Evolutionary conservation across 64 coral and sea anemone genomes (phyloP).

Genomic region (Stylophora pistillata): DNA sequence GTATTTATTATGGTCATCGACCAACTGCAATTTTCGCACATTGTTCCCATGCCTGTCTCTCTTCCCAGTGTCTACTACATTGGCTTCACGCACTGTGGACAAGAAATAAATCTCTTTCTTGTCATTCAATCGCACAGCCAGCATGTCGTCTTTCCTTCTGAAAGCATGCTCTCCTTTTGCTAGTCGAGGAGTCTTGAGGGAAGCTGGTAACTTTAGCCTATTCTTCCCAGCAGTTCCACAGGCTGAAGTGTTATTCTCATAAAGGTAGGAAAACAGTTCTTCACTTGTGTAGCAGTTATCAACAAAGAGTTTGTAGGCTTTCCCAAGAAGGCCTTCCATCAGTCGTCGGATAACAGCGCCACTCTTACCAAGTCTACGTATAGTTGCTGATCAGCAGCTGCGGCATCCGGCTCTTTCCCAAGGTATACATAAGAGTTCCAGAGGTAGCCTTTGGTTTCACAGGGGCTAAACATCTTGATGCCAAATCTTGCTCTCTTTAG

Average conservation of each 20-base stretch:
- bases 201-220: not conserved
- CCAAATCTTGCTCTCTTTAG: slow-evolving; percentile 39
- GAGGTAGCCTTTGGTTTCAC: slow-evolving; percentile 1
- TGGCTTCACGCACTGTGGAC: slow-evolving; percentile 28
- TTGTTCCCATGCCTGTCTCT: slow-evolving; percentile 33
- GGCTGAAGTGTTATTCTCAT: slow-evolving; percentile 18
- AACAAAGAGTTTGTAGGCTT: slow-evolving; percentile 12
- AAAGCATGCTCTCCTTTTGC: slow-evolving; percentile 33
- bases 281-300: slow-evolving; percentile 52
- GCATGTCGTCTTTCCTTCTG: not conserved
- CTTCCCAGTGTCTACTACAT: slow-evolving; percentile 9
- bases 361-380: not conserved
- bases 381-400: not conserved
- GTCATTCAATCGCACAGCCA: slow-evolving; percentile 29
- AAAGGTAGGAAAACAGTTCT: slow-evolving; percentile 13
- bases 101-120: slow-evolving; percentile 30
- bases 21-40: slow-evolving; percentile 27
- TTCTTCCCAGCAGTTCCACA: slow-evolving; percentile 39
- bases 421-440: slow-evolving; percentile 19
- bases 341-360: slow-evolving; percentile 36
- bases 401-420: slow-evolving; percentile 3
- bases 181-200: not conserved
- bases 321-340: not conserved
- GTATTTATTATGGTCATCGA: slow-evolving; percentile 51
- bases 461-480: slow-evolving; percentile 7